Evolutionary conservation across 2,113 vertebrate species (phyloP), one percentile per base, ranked within the genome.

Genomic region (Paramisgurnus dabryanus): DNA sequence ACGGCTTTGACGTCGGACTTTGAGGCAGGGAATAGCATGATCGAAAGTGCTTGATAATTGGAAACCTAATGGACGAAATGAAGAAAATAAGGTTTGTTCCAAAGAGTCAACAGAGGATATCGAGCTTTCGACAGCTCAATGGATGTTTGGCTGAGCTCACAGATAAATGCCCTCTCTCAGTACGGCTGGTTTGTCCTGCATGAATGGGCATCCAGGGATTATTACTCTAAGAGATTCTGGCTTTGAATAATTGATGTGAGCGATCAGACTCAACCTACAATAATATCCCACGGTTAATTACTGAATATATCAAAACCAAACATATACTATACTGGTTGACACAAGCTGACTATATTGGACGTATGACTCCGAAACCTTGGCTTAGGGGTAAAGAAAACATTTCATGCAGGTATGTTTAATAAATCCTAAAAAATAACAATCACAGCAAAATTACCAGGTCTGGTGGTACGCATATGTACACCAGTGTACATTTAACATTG

Each of bases 1-100:
- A 96, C 87, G 73, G 97, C 96, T 93, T 97, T 98, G 95, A 98
- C 98, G 93, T 94, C 95, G 95, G 91, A 88, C 85, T 87, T 82
- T 87, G 87, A 87, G 43, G 69, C 63, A 73, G 83, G 86, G 86
- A 84, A 86, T 67, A 64, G 83, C 87, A 85, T 84, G 82, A 85
- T 85, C 72, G 86, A 61, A 88, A 86, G 87, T 72, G 84, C 50
- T 17, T 70, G 73, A 74, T 34, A 34, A 34, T 22, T 80, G 84
- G 73, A 63, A 89, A 90, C 89, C 92, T 93, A 84, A 27, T 78
- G 76, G 85, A 83, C 67, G 40, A 87, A 27, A 77, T 49, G 71
- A 15, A 87, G 67, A 91, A 70, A 87, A 86, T 83, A 34, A 34
- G 27, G 78, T 74, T 79, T 78, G 63, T 64, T 60, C 60, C 57